Base-by-base conservation (phyloP, 2,888 invertebrate species). In the Apamea anceps region DNA sequence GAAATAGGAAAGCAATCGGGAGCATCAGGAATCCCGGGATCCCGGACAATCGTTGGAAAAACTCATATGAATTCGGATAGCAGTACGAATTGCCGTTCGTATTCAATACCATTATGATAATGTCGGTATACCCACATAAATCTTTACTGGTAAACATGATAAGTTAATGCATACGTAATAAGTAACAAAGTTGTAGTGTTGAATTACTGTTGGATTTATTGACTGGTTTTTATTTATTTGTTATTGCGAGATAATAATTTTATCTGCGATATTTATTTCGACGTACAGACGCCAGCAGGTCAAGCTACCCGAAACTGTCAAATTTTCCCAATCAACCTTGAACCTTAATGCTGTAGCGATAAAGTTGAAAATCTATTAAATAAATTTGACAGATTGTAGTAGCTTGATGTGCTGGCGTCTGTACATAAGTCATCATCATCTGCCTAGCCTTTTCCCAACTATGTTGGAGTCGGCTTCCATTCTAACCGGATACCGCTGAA, bases 1-100 rank as follows among this genome's bases (percentile, higher is more conserved):
- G 94, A 93, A 94, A 96, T 95, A 94, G 94, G 94, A 93, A 94
- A 94, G 94, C 94, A 92, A 95, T 95, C 92, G 92, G 91, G 89
- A 89, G 89, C 92, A 92, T 92, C 86, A 87, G 84, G 88, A 91
- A 91, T 90, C 87, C 92, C 92, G 85, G 88, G 89, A 91, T 90
- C 85, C 92, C 92, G 92, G 91, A 93, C 93, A 94, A 93, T 93
- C 91, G 92, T 89, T 90, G 88, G 91, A 88, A 91, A 92, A 89
- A 88, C 89, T 90, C 89, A 82, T 88, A 91, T 87, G 91, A 91
- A 91, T 91, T 86, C 85, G 85, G 87, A 89, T 82, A 80, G 81
- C 85, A 87, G 81, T 86, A 88, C 85, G 82, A 85, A 89, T 89
- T 82, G 88, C 79, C 76, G 86, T 88, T 76, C 82, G 86, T 86